Percentiles rank a stretch among this genome's conserved stretches.
Conservation (phyloP, 2,888 invertebrate genomes). For the Leptopilina drosophilae region DNA sequence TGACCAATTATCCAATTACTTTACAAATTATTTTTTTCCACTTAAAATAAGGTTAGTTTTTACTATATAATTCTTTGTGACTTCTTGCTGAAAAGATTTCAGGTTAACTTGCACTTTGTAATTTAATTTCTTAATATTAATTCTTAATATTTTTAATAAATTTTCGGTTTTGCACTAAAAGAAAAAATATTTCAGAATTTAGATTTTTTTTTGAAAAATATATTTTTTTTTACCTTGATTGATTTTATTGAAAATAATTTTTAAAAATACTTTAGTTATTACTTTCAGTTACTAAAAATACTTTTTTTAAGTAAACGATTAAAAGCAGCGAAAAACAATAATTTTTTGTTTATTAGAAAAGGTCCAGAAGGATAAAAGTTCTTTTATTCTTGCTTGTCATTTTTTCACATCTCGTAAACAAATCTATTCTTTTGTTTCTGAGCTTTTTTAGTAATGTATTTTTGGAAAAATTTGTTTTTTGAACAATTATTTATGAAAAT, state of each 20-base stretch:
- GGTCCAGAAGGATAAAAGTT: background rate
- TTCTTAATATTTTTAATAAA: no score
- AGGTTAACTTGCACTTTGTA: no score
- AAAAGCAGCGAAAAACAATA: background rate
- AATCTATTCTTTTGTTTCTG: background rate
- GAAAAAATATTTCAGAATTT: no score
- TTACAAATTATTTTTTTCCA: no score
- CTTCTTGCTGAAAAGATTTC: no score
- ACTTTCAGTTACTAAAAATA: background rate
- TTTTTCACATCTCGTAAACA: background rate
- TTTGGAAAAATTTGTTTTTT: background rate
- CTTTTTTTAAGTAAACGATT: background rate
- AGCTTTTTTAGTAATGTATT: background rate
- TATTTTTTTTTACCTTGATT: no score
- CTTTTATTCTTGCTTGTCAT: constrained; percentile 7
- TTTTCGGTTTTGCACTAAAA: no score
- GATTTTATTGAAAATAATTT: no score
- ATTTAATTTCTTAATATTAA: no score
- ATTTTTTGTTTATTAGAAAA: constrained; percentile 4
- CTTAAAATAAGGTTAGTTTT: background rate
- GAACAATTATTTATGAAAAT: no score
- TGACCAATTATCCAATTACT: no score
- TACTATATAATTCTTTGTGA: background rate
- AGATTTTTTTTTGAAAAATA: no score
- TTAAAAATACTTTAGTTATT: background rate